Base-by-base conservation (phyloP, 2,888 invertebrate genomes). In the Busseola fusca region DNA sequence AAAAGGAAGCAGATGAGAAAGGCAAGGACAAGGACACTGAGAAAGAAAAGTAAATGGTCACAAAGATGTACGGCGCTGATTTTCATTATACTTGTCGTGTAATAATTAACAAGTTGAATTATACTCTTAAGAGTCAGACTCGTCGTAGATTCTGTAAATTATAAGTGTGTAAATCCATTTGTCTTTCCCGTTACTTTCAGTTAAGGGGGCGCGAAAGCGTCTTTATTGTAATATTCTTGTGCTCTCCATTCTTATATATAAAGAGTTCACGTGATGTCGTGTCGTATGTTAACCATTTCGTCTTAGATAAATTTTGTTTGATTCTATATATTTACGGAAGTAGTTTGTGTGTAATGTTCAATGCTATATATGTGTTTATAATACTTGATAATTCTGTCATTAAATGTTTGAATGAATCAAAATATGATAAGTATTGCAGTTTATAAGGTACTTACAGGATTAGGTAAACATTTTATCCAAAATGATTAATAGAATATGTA, bases 1-100 rank as follows among this genome's bases (percentile, higher is more conserved):
- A 94, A 78, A 94, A 97, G 91, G 97, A 97, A 87, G 97, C 96
- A 68, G 97, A 97, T 82, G 97, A 97, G 83, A 97, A 97, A 90
- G 97, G 97, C 54, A 84, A 84, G 89, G 97, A 97, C 88, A 97
- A 97, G 88, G 87, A 89, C 50, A 84, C 80, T 54, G 89, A 90
- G 66, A 91, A 91, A 58, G 90, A 93, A 66, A 93, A 92, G 89
- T 91, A 92, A 88, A 86, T 67, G 69, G 57, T 60, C 78, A 66
- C 42, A 69, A n/a, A 64, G 65, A 74, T 72, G 77, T 78, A 83
- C 72, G 80, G 79, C 86, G 81, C 80, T 73, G 75, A 83, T 65
- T 74, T 76, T 79, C 63, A 69, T 75, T 82, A 82, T 82, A 85
- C n/a, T 50, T 50, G n/a, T 76, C 80, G 80, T 82, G 68, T 76